Evolutionary conservation across 2,113 vertebrate species (phyloP).

Genomic region (Oxyura jamaicensis): DNA sequence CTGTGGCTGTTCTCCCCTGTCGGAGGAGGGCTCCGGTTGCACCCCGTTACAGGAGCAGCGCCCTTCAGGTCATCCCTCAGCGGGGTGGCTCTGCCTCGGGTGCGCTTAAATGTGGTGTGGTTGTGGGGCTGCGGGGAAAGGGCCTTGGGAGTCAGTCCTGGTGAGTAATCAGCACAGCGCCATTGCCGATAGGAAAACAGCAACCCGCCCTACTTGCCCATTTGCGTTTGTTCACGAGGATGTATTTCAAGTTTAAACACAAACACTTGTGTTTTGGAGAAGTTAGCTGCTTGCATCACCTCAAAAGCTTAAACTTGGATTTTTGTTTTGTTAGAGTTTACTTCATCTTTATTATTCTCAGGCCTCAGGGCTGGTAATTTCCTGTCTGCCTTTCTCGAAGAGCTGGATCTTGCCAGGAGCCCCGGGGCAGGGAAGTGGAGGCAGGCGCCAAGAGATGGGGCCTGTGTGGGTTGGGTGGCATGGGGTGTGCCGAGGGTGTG

Average conservation of each 20-base stretch:
- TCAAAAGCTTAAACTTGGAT: rapidly evolving
- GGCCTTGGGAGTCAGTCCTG: not conserved
- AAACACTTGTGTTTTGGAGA: rapidly evolving
- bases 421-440: not conserved
- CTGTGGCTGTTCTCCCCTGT: not conserved
- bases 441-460: not conserved
- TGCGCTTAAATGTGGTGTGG: rapidly evolving
- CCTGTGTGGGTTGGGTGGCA: rapidly evolving
- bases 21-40: not conserved
- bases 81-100: not conserved
- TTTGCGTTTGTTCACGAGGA: not conserved
- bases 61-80: not conserved
- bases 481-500: not conserved
- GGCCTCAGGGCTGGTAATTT: not conserved
- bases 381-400: not conserved
- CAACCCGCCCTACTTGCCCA: rapidly evolving
- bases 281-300: no score
- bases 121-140: rapidly evolving
- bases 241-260: rapidly evolving
- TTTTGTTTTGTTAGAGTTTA: not conserved
- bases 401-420: not conserved
- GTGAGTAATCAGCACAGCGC: rapidly evolving
- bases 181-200: rapidly evolving
- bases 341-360: not conserved
- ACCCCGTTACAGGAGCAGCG: no score